These are phyloP conservation scores for Horisme vitalbata DNA, from an alignment of 2,888 invertebrate genomes.

Conservation along the genomic window DNA sequence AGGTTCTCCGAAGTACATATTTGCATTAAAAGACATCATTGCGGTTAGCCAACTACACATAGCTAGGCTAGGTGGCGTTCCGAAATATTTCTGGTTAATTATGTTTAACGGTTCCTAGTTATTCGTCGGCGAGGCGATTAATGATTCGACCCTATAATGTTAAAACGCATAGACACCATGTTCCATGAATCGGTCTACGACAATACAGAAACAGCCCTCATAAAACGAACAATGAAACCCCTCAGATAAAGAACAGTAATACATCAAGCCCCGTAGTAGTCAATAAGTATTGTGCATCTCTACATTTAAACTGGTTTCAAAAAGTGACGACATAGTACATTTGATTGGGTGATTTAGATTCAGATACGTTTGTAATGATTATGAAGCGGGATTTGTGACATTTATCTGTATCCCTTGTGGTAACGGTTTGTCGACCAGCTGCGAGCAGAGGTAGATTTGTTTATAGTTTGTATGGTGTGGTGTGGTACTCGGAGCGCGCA, in stretches of 20 bases:
- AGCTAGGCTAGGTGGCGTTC: background rate
- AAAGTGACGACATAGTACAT: slow-evolving; percentile 45
- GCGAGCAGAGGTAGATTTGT: slow-evolving; percentile 51
- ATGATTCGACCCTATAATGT: no score
- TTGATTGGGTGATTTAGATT: slow-evolving; percentile 38
- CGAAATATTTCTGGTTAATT: no score
- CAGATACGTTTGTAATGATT: slow-evolving; percentile 48
- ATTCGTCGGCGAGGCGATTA: no score
- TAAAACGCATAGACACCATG: background rate
- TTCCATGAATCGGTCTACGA: background rate
- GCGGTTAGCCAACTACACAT: no score
- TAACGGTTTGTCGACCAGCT: slow-evolving; percentile 67
- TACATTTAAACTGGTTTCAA: slow-evolving; percentile 50
- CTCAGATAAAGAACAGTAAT: slow-evolving; percentile 33
- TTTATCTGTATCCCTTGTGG: slow-evolving; percentile 42
- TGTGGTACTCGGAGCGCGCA: slow-evolving; percentile 23
- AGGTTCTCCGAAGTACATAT: slow-evolving; percentile 3
- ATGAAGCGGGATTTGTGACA: slow-evolving; percentile 53
- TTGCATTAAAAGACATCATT: background rate
- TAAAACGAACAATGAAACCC: slow-evolving; percentile 34
- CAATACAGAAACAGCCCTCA: slow-evolving; percentile 25
- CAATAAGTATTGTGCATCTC: slow-evolving; percentile 40
- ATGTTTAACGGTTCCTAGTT: no score
- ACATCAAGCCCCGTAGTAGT: slow-evolving; percentile 35
- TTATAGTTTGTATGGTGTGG: slow-evolving; percentile 24